A percentile compares a stretch with the other conserved stretches of the same genome.
Conservation (phyloP, 1,140 invertebrate genomes). For the Cydia amplana region DNA sequence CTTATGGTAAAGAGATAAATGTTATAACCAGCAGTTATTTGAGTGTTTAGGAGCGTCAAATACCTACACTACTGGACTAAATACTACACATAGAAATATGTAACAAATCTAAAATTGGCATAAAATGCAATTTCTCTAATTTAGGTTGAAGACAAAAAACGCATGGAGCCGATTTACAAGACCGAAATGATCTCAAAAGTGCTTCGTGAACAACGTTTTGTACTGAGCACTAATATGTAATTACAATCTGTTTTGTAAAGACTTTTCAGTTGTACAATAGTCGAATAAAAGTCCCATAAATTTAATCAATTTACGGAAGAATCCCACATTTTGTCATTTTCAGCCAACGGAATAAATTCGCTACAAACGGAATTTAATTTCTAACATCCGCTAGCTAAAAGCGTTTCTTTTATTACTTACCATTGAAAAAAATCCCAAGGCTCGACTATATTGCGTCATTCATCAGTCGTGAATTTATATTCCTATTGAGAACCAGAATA, state of each 20-base stretch:
- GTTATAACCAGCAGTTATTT: too few relatives aligned
- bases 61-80: too few relatives aligned
- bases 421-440: neutral
- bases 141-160: too few relatives aligned
- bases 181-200: too few relatives aligned
- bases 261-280: neutral
- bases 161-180: too few relatives aligned
- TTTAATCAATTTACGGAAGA: neutral
- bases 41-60: too few relatives aligned
- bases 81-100: too few relatives aligned
- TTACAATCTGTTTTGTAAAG: neutral
- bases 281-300: neutral
- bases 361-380: neutral
- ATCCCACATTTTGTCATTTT: neutral
- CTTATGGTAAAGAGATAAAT: too few relatives aligned
- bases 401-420: neutral
- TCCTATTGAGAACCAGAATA: neutral
- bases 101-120: too few relatives aligned
- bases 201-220: too few relatives aligned
- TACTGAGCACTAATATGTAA: neutral
- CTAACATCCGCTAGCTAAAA: neutral
- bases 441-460: conserved; percentile 1
- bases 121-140: too few relatives aligned
- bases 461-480: neutral
- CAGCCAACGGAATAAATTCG: neutral